Percentiles rank a stretch among this genome's conserved stretches.
These are phyloP conservation scores for Solenodon paradoxus DNA, from an alignment of 2,113 vertebrate species.

Conservation along the genomic window DNA sequence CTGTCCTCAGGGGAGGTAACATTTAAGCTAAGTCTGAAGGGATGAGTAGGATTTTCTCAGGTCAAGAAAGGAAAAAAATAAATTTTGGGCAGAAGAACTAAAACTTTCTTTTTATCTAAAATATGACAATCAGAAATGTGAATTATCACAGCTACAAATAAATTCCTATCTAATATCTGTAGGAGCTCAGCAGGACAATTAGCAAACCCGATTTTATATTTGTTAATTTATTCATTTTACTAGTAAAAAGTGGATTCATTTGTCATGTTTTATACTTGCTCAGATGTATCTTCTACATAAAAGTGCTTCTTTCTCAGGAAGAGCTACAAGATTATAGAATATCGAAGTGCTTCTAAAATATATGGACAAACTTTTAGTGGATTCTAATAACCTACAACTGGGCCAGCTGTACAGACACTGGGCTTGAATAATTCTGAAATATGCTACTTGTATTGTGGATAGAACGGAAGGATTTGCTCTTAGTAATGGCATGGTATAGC, in stretches of 20 bases:
- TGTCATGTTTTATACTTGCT: slow-evolving; percentile 48
- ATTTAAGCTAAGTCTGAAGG: slow-evolving; percentile 4
- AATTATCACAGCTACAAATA: slow-evolving; percentile 49
- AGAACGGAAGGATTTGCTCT: background rate
- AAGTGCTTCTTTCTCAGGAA: slow-evolving; percentile 17
- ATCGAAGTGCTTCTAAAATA: background rate
- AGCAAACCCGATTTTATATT: slow-evolving; percentile 50
- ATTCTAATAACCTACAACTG: background rate
- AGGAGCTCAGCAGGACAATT: slow-evolving; percentile 30
- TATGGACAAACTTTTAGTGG: background rate
- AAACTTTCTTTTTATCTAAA: slow-evolving; percentile 45
- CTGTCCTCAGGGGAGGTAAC: background rate
- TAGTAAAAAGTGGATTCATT: slow-evolving; percentile 36
- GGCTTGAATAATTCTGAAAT: background rate
- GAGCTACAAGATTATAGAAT: background rate
- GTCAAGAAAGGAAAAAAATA: background rate
- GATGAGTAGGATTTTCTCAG: background rate
- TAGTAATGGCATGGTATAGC: background rate
- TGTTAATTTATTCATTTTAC: slow-evolving; percentile 44
- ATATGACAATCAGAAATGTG: slow-evolving; percentile 45
- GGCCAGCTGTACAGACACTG: background rate
- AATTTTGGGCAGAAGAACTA: background rate
- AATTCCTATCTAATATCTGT: slow-evolving; percentile 47
- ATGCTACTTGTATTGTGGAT: too few species aligned
- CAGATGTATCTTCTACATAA: slow-evolving; percentile 2